A percentile compares a stretch with the other conserved stretches of the same genome.
Evolutionary conservation across 2,113 vertebrate genomes (phyloP).

Genomic region (Otolemur garnettii): DNA sequence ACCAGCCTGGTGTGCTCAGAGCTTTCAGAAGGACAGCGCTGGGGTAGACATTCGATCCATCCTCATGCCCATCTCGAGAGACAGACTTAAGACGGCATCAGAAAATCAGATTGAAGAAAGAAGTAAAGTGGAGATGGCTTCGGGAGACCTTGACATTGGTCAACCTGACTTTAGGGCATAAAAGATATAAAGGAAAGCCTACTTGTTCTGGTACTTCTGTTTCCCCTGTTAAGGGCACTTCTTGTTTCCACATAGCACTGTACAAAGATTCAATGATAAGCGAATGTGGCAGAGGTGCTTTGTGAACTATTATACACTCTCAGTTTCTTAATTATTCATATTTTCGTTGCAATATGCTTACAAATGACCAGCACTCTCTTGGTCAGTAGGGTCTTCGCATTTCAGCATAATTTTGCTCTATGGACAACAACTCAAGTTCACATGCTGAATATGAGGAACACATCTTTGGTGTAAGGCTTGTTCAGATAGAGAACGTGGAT

Average conservation of each 20-base stretch:
- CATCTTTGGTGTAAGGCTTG: background rate
- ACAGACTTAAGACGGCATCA: background rate
- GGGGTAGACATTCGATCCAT: background rate
- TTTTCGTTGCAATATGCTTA: background rate
- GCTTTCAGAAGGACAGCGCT: background rate
- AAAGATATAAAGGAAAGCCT: background rate
- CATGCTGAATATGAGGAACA: background rate
- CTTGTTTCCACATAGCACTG: background rate
- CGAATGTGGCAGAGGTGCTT: background rate
- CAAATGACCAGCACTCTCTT: background rate
- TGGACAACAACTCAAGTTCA: background rate
- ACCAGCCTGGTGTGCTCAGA: background rate
- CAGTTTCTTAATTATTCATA: conserved; percentile 25
- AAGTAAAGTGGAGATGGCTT: background rate
- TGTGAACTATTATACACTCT: background rate
- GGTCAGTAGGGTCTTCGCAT: background rate
- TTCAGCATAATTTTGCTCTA: conserved; percentile 1
- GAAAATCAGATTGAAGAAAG: background rate
- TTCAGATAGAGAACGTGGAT: background rate
- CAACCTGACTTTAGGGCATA: background rate
- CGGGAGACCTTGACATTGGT: background rate
- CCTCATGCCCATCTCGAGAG: background rate
- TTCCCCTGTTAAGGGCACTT: conserved; percentile 5
- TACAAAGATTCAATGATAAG: background rate
- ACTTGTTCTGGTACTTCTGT: background rate